Conservation (phyloP, 1,140 invertebrate species). For the Lepidotrigona ventralis region DNA sequence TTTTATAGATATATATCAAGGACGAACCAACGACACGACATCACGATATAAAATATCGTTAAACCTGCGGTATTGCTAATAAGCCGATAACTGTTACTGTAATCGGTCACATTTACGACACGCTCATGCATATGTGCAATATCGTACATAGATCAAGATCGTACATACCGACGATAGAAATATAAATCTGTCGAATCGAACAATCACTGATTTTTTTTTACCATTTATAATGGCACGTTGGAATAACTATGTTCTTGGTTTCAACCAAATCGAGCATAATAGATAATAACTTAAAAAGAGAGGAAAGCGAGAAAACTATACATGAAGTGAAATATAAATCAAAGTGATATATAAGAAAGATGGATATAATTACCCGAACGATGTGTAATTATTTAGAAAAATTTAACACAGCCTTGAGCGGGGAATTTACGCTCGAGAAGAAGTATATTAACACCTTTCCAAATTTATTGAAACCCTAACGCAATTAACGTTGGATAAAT, state of each 20-base stretch:
- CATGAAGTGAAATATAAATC: background rate
- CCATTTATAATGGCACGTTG: too few species aligned
- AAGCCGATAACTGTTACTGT: constrained; percentile 23
- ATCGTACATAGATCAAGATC: too few species aligned
- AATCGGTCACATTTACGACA: constrained; percentile 30
- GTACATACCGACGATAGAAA: too few species aligned
- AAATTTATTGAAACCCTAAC: constrained; percentile 14
- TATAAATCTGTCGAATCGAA: too few species aligned
- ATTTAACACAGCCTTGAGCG: background rate
- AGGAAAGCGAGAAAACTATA: background rate
- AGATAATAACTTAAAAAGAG: background rate
- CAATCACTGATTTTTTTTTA: too few species aligned
- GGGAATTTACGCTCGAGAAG: background rate
- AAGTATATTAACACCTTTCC: constrained; percentile 2
- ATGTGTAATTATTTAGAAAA: background rate
- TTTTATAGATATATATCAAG: background rate
- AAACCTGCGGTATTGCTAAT: constrained; percentile 16
- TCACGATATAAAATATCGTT: constrained; percentile 1
- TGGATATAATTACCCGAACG: background rate
- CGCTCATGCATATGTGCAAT: too few species aligned
- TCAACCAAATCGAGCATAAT: too few species aligned
- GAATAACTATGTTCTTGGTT: too few species aligned
- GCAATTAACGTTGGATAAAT: constrained; percentile 28
- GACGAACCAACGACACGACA: background rate
- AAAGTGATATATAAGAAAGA: background rate